Base-by-base conservation (phyloP, 2,113 vertebrate genomes). In the Xiphophorus maculatus region DNA sequence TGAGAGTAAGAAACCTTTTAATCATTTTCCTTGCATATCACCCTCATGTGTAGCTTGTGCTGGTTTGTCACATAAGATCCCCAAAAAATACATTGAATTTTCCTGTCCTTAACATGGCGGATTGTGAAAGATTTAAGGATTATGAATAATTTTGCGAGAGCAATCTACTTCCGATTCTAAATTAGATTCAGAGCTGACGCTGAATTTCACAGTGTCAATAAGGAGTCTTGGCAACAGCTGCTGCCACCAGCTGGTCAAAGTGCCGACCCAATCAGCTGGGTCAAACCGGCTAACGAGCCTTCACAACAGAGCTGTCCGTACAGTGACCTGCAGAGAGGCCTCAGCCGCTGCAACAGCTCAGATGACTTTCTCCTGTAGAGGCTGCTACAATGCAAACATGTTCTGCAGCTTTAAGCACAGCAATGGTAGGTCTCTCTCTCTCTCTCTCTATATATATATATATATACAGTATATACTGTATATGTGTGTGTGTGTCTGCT, bases 101-200 rank as follows among this genome's bases (percentile, higher is more conserved):
- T 66, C 71, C 72, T 83, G 84, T 65, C 60, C 79, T 75, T 61
- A 58, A 66, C 77, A 74, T 82, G 87, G 78, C 65, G 79, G 29
- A 76, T 66, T 29, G 35, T 67, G 68, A 69, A 42, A 67, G 73
- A 67, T 67, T 61, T 66, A 48, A 22, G 44, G 44, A 48, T 48
- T 19, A 19, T 19, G 44, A 48, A 19, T 48, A 48, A 48, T 48
- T 19, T 48, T 48, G 44, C 44, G 1, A 48, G 17, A 48, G 5
- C 17, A 48, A 48, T 48, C 44, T 48, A 48, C 4, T 19, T 19
- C 44, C 17, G 14, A 48, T 19, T 48, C 17, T 19, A 48, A 48
- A 48, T 17, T 48, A 48, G 17, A 48, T 19, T 6, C 44, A 19
- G 17, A 48, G 44, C 17, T 48, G 17, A 17, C 17, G 1, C 17